Evolutionary conservation across 2,113 vertebrate species (phyloP).

Genomic region (Pogona vitticeps): DNA sequence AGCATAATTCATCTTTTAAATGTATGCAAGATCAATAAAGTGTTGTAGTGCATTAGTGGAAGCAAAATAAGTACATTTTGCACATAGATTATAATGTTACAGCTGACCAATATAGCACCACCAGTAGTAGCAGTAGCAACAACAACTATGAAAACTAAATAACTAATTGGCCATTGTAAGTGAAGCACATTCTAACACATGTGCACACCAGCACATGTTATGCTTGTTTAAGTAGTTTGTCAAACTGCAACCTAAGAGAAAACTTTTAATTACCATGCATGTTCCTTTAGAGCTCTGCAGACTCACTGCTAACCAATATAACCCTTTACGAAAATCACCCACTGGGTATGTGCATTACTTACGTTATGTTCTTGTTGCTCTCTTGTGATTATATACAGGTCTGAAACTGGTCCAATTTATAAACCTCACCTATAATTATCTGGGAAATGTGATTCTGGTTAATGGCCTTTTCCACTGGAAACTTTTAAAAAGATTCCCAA

Average conservation of each 20-base stretch:
- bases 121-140: background rate
- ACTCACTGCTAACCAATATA: background rate
- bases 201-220: background rate
- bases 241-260: background rate
- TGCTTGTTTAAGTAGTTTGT: slow-evolving; percentile 4
- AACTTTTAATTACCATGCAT: slow-evolving; percentile 29
- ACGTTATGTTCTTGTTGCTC: background rate
- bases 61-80: background rate
- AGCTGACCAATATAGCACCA: background rate
- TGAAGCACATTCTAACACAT: too few relatives aligned
- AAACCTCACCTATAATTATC: slow-evolving; percentile 19
- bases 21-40: background rate
- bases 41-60: background rate
- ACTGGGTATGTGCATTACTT: slow-evolving; percentile 19
- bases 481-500: slow-evolving; percentile 9
- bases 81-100: background rate
- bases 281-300: background rate
- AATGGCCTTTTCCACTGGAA: slow-evolving; percentile 22
- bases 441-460: background rate
- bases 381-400: slow-evolving; percentile 3
- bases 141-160: background rate
- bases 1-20: background rate
- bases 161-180: background rate
- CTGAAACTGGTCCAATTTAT: slow-evolving; percentile 13
- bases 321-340: background rate